Percentiles rank a stretch among this genome's conserved stretches.
These are phyloP conservation scores for Takifugu ocellatus DNA, from an alignment of 2,797 vertebrate species.

Conservation along the genomic window DNA sequence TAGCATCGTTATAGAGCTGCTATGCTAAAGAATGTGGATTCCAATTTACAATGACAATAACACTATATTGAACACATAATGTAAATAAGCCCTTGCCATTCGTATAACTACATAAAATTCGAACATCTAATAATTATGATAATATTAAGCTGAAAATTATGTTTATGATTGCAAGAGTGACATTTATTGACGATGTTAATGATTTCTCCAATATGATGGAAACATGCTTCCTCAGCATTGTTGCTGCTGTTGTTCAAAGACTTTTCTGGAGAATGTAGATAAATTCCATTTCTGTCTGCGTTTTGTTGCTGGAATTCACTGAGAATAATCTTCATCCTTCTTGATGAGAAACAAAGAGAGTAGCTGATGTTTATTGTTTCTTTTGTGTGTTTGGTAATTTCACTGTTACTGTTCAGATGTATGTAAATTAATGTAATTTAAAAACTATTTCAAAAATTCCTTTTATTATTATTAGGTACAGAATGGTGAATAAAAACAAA, in stretches of 20 bases:
- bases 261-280: too few relatives aligned
- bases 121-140: too few relatives aligned
- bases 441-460: conserved; percentile 34
- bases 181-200: too few relatives aligned
- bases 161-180: too few relatives aligned
- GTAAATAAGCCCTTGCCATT: neutral
- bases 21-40: neutral
- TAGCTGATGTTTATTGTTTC: conserved; percentile 42
- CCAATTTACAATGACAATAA: neutral
- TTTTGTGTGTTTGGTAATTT: conserved; percentile 44
- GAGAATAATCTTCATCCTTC: conserved; percentile 45
- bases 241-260: neutral
- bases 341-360: conserved; percentile 11
- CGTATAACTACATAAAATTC: too few relatives aligned
- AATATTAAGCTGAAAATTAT: too few relatives aligned
- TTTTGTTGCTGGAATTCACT: conserved; percentile 29
- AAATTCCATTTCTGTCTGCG: conserved; percentile 14
- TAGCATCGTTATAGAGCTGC: too few relatives aligned
- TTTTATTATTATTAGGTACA: conserved; percentile 33
- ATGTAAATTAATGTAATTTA: conserved; percentile 50
- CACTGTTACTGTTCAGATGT: conserved; percentile 9
- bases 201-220: conserved; percentile 3
- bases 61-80: neutral
- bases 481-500: conserved; percentile 35
- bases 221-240: neutral